Percentiles rank a stretch among this genome's conserved stretches.
These are phyloP conservation scores for Orgyia antiqua DNA, from an alignment of 2,888 invertebrate genomes.

Conservation along the genomic window DNA sequence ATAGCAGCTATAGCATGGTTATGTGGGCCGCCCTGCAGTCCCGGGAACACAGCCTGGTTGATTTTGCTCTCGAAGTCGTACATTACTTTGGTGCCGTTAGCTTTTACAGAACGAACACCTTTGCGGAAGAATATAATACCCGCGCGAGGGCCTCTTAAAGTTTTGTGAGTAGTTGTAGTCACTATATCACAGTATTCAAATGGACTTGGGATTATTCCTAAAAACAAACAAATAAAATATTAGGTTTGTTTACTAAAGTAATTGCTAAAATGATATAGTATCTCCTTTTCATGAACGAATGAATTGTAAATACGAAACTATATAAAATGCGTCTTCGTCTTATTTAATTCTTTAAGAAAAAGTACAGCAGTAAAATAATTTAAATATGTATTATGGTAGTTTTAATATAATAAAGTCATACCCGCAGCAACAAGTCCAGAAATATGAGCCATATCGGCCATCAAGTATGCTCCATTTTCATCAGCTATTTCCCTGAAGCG, in stretches of 20 bases:
- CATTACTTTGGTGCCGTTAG: constrained; percentile 88
- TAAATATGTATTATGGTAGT: too few species aligned
- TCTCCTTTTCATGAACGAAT: too few species aligned
- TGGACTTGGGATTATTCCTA: constrained; percentile 89
- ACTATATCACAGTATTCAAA: constrained; percentile 95
- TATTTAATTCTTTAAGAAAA: too few species aligned
- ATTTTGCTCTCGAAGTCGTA: constrained; percentile 94
- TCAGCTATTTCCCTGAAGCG: constrained; percentile 91
- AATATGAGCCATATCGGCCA: constrained; percentile 98
- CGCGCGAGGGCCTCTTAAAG: constrained; percentile 91
- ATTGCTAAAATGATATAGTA: too few species aligned
- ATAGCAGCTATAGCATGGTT: constrained; percentile 97
- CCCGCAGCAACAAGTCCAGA: constrained; percentile 95
- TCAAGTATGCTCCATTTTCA: constrained; percentile 89
- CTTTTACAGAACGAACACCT: constrained; percentile 87
- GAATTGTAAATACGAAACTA: too few species aligned
- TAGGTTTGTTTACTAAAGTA: too few species aligned
- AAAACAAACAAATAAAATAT: too few species aligned
- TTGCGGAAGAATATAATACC: constrained; percentile 96
- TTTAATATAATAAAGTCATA: constrained; percentile 14
- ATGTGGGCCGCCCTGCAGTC: constrained; percentile 98
- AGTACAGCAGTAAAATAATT: too few species aligned
- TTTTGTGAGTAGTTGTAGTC: constrained; percentile 97
- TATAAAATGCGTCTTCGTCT: neutral
- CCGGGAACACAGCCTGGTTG: constrained; percentile 94